Base-by-base conservation (phyloP, 2,888 invertebrate genomes). In the Netelia fuscicornis region DNA sequence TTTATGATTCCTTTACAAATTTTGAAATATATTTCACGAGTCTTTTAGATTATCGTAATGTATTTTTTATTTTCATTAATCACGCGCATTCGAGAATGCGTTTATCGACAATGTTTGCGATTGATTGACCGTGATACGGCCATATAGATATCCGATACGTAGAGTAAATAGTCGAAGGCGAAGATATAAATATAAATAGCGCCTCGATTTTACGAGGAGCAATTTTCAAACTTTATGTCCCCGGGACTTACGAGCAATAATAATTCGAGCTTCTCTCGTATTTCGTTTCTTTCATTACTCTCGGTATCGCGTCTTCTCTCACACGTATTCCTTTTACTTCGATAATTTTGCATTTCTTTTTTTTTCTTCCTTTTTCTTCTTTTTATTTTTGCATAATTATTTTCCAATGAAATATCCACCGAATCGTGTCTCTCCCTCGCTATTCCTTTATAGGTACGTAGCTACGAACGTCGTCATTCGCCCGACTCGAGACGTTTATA, bases 141-240 rank as follows among this genome's bases (percentile, higher is more conserved):
- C 20, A 56, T 56, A 56, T 5, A 56, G 56, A 56, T 56, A 56
- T 17, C 20, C n/a, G 56, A n/a, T 56, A 1, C 8, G 17, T 56
- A n/a, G 13, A n/a, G 17, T 56, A 56, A 30, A 30, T 30, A 30
- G 30, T 30, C 30, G 30, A 30, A 30, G 30, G 30, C 30, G 5
- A 5, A 3, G 5, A 5, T 30, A 30, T 30, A 30, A 30, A 30
- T 30, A 30, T 5, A 30, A 30, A 30, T 30, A 30, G 30, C 30
- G 30, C 0, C 30, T 1, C 48, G 67, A 81, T 81, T 81, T 81
- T 81, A 81, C 74, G 81, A 75, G 60, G 68, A 42, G 74, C 74
- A 81, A 81, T 75, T 81, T 68, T 52, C 58, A 37, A 81, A 75
- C 67, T 62, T 68, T 80, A 80, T 58, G 62, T 42, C 25, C 20